Conservation (phyloP, 2,113 vertebrate species). For the Trichechus manatus region DNA sequence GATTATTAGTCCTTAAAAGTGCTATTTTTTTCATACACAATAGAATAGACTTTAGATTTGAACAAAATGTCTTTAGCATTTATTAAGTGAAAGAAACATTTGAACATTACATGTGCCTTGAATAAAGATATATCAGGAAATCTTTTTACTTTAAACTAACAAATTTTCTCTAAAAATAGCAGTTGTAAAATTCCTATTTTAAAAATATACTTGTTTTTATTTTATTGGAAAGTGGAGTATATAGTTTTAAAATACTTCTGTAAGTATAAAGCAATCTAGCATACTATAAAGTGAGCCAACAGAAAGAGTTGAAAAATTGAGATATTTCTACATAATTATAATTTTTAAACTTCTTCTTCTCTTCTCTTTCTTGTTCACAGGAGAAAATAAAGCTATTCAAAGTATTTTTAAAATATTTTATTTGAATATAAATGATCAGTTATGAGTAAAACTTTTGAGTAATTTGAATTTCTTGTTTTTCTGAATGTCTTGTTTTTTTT, state of each 20-base stretch:
- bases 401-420: conserved; percentile 56
- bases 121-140: conserved; percentile 63
- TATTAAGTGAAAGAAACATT: conserved; percentile 60
- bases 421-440: conserved; percentile 49
- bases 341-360: not conserved
- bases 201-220: conserved; percentile 65
- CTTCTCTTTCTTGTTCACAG: not conserved
- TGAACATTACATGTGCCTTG: conserved; percentile 70
- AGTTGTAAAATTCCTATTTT: conserved; percentile 58
- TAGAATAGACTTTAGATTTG: conserved; percentile 21
- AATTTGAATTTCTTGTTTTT: not conserved
- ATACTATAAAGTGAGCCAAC: conserved; percentile 32
- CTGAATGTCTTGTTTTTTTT: not conserved
- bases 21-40: not conserved
- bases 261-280: not conserved
- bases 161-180: conserved; percentile 58
- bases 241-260: conserved; percentile 36
- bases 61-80: conserved; percentile 50
- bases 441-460: conserved; percentile 37
- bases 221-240: conserved; percentile 40
- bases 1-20: conserved; percentile 45
- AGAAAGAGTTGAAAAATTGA: conserved; percentile 50
- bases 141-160: conserved; percentile 51
- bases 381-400: conserved; percentile 16
- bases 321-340: conserved; percentile 41